These are phyloP conservation scores for Rhodinocichla rosea DNA, from an alignment of 2,113 vertebrate species.

Conservation along the genomic window DNA sequence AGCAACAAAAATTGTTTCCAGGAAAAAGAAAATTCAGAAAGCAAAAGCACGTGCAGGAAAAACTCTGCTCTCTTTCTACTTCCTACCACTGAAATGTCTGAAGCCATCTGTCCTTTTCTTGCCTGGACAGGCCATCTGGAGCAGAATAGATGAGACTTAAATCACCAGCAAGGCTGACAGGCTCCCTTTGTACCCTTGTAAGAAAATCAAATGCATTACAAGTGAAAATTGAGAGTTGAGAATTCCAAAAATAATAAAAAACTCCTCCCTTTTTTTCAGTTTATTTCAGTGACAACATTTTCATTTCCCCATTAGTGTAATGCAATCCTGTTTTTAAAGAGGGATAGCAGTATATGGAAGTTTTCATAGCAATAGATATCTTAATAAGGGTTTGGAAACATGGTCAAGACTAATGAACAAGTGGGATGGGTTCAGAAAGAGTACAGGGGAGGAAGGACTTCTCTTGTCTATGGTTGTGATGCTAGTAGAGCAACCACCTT, in stretches of 20 bases:
- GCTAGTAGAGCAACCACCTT: not conserved
- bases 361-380: not conserved
- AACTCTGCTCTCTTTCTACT: not conserved
- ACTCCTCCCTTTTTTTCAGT: not conserved
- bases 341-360: not conserved
- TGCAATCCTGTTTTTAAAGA: not conserved
- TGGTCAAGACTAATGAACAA: not conserved
- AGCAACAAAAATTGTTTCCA: not conserved
- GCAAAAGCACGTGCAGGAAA: not conserved
- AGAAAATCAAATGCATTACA: not conserved
- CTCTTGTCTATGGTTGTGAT: not conserved
- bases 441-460: not conserved
- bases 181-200: not conserved
- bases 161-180: not conserved
- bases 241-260: not conserved
- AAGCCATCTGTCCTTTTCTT: not conserved
- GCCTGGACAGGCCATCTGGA: not conserved
- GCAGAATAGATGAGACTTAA: not conserved
- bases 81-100: not conserved
- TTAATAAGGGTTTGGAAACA: not conserved
- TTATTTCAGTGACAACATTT: not conserved
- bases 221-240: not conserved
- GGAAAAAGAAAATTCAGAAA: not conserved
- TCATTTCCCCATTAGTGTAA: not conserved
- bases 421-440: not conserved